Conservation (phyloP, 2,113 vertebrate species). For the Neolamprologus sp. region DNA sequence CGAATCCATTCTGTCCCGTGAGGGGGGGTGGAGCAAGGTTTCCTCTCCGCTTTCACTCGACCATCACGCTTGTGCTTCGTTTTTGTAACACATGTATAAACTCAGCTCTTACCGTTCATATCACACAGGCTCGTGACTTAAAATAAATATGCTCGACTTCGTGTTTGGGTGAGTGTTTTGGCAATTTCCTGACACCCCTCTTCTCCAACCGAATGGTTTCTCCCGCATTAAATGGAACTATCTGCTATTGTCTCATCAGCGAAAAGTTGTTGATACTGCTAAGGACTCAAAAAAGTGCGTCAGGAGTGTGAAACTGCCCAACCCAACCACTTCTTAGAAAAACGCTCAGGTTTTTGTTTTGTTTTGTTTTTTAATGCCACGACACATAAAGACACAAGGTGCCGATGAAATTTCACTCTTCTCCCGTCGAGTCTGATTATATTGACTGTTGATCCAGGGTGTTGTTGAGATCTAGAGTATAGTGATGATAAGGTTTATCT, state of each 20-base stretch:
- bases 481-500: not conserved
- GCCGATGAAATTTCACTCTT: not conserved
- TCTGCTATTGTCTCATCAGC: slow-evolving; percentile 85
- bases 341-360: not conserved
- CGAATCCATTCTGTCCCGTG: slow-evolving; percentile 55
- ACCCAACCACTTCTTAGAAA: not conserved
- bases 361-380: not conserved
- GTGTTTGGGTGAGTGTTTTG: not conserved
- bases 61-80: rapidly evolving
- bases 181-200: slow-evolving; percentile 22
- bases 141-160: not conserved
- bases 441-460: not conserved
- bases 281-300: slow-evolving; percentile 34
- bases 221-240: slow-evolving; percentile 78
- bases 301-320: not conserved
- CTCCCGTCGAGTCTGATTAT: not conserved
- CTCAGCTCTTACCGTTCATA: rapidly evolving
- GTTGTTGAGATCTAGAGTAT: not conserved
- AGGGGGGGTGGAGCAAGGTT: not conserved
- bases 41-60: too few species aligned
- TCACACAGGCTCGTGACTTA: too few species aligned
- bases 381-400: not conserved
- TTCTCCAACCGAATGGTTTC: slow-evolving; percentile 47
- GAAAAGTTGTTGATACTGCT: slow-evolving; percentile 81
- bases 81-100: rapidly evolving